These are phyloP conservation scores for Halichondria panicea DNA, from an alignment of 37 sponge, comb jelly and placozoan species.

Conservation along the genomic window DNA sequence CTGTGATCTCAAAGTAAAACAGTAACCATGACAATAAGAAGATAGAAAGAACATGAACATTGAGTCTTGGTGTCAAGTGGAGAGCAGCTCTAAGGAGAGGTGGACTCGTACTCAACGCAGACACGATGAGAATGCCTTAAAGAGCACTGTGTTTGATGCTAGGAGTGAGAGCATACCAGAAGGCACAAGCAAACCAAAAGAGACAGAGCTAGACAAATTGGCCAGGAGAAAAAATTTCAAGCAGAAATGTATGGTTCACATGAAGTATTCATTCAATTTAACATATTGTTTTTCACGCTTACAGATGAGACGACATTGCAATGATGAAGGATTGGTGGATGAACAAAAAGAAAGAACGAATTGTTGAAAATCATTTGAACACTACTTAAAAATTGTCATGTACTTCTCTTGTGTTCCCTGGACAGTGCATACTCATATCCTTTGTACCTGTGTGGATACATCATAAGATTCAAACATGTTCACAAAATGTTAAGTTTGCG, in stretches of 20 bases:
- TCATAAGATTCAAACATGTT: not conserved
- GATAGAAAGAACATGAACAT: conserved; percentile 56
- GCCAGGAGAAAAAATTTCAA: conserved; percentile 60
- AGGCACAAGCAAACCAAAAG: conserved; percentile 44
- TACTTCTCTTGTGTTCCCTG: conserved; percentile 34
- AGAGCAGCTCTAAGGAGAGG: conserved; percentile 69
- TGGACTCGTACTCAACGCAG: conserved; percentile 65
- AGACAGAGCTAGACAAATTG: conserved; percentile 21
- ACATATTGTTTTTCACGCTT: not conserved
- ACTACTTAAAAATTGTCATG: too few relatives aligned
- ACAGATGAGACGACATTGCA: conserved; percentile 64
- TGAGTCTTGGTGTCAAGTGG: conserved; percentile 92
- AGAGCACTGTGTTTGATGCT: conserved; percentile 68
- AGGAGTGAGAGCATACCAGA: not conserved
- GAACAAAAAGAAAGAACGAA: too few relatives aligned
- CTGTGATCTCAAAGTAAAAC: not conserved
- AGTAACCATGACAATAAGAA: not conserved
- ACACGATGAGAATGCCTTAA: conserved; percentile 63
- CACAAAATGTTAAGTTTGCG: too few relatives aligned
- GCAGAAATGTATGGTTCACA: conserved; percentile 63
- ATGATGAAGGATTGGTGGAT: conserved; percentile 7
- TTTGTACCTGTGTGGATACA: conserved; percentile 10
- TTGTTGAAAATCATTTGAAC: too few relatives aligned
- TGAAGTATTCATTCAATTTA: not conserved
- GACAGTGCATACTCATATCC: conserved; percentile 33